Evolutionary conservation across 2,888 invertebrate species (phyloP).

Genomic region (Zele albiditarsus): DNA sequence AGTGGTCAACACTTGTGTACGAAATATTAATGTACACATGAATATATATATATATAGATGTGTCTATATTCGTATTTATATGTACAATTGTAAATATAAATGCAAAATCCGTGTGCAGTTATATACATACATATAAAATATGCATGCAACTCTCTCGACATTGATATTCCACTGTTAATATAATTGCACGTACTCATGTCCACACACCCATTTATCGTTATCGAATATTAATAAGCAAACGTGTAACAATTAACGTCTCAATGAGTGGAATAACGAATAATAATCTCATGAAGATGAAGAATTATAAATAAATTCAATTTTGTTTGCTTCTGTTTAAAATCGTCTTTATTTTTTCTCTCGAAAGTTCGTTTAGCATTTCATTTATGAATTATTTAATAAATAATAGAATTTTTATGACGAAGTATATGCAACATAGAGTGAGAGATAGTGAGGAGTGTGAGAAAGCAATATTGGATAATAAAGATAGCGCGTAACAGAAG

Average conservation of each 20-base stretch:
- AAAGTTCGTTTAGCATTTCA: no score
- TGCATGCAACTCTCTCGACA: slow-evolving; percentile 4
- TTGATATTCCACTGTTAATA: slow-evolving; percentile 1
- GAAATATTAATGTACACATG: not conserved
- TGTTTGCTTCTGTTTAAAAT: not conserved
- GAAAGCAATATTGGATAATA: not conserved
- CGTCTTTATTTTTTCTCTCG: no score
- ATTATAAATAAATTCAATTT: no score
- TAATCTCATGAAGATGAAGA: no score
- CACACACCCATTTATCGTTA: slow-evolving; percentile 26
- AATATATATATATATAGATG: not conserved
- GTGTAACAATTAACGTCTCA: slow-evolving; percentile 38
- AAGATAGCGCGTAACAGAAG: not conserved
- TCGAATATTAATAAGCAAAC: slow-evolving; percentile 37
- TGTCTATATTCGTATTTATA: not conserved
- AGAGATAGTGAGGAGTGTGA: no score
- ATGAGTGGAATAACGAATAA: not conserved
- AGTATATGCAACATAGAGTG: no score
- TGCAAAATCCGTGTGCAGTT: not conserved
- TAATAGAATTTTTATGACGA: not conserved
- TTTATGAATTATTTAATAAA: no score
- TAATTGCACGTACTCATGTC: slow-evolving; percentile 10
- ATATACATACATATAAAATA: not conserved
- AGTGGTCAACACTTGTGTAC: slow-evolving; percentile 13
- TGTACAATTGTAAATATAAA: not conserved